Evolutionary conservation across 2,888 invertebrate species (phyloP).

Genomic region (Nemotelus nigrinus): DNA sequence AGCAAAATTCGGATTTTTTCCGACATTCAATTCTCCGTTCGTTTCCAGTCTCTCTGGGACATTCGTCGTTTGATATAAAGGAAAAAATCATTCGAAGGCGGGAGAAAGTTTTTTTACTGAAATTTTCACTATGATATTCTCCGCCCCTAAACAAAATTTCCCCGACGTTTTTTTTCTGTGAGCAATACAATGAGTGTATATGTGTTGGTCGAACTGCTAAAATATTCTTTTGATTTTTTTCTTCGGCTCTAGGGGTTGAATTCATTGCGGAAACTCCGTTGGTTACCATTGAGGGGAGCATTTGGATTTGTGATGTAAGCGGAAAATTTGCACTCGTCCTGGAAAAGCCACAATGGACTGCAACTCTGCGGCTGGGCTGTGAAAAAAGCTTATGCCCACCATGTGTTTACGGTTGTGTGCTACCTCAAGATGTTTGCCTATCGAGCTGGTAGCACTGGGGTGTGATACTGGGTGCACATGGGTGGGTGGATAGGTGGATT

Average conservation of each 20-base stretch:
- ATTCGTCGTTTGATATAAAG: not conserved
- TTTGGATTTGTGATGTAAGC: conserved; percentile 34
- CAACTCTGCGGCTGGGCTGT: conserved; percentile 32
- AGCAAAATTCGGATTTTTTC: not conserved
- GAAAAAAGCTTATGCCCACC: conserved; percentile 40
- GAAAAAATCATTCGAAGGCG: conserved; percentile 32
- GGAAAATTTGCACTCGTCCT: conserved; percentile 42
- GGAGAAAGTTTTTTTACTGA: conserved; percentile 33
- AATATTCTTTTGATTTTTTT: conserved; percentile 21
- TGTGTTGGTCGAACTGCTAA: conserved; percentile 3
- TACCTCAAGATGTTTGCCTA: conserved; percentile 46
- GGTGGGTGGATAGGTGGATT: conserved; percentile 27
- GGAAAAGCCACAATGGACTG: conserved; percentile 44
- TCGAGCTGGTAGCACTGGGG: conserved; percentile 21
- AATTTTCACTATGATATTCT: conserved; percentile 22
- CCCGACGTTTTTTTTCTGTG: conserved; percentile 26
- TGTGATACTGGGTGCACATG: conserved; percentile 8
- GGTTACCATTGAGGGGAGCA: conserved; percentile 32
- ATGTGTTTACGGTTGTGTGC: conserved; percentile 48
- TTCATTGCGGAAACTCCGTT: conserved; percentile 42
- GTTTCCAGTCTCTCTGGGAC: not conserved
- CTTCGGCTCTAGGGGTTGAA: conserved; percentile 35
- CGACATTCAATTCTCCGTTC: not conserved
- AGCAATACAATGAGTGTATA: not conserved
- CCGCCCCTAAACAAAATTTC: conserved; percentile 40